A percentile compares a stretch with the other conserved stretches of the same genome.
Evolutionary conservation across 37 sponge, comb jelly and placozoan species (phyloP).

Genomic region (Cliona cf. orientalis): DNA sequence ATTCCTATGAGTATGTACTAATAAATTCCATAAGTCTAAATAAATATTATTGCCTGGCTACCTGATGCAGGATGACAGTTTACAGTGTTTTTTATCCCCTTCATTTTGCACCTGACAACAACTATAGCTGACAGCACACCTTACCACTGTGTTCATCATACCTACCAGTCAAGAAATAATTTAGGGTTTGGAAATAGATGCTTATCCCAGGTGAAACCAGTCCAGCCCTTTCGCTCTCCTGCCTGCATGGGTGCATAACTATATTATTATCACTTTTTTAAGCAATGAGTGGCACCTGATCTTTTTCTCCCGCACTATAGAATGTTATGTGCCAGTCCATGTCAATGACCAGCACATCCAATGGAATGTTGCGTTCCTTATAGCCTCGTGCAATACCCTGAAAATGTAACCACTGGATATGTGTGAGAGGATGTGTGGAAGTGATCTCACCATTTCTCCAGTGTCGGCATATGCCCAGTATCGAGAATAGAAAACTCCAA

Average conservation of each 20-base stretch:
- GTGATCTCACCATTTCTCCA: slow-evolving; percentile 55
- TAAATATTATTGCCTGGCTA: background rate
- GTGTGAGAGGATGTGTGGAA: too few species aligned
- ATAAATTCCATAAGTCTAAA: background rate
- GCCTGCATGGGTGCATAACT: slow-evolving; percentile 22
- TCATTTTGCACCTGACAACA: slow-evolving; percentile 59
- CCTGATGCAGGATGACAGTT: slow-evolving; percentile 86
- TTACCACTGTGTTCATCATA: background rate
- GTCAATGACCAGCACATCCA: slow-evolving; percentile 78
- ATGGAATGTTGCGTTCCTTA: slow-evolving; percentile 55
- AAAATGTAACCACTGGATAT: too few species aligned
- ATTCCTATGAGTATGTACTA: slow-evolving; percentile 20
- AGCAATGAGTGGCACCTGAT: slow-evolving; percentile 34
- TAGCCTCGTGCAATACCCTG: slow-evolving; percentile 58
- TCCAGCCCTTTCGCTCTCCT: slow-evolving; percentile 71
- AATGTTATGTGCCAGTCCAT: slow-evolving; percentile 91
- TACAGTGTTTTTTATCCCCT: slow-evolving; percentile 69
- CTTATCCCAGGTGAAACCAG: slow-evolving; percentile 85
- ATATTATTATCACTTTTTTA: background rate
- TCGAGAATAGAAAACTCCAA: slow-evolving; percentile 79
- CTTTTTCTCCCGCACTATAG: slow-evolving; percentile 52
- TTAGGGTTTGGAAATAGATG: slow-evolving; percentile 76
- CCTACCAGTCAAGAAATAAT: slow-evolving; percentile 72
- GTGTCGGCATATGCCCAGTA: slow-evolving; percentile 83
- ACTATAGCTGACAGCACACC: background rate